These are phyloP conservation scores for Pandemis cinnamomeana DNA, from an alignment of 2,888 invertebrate genomes.

Conservation along the genomic window DNA sequence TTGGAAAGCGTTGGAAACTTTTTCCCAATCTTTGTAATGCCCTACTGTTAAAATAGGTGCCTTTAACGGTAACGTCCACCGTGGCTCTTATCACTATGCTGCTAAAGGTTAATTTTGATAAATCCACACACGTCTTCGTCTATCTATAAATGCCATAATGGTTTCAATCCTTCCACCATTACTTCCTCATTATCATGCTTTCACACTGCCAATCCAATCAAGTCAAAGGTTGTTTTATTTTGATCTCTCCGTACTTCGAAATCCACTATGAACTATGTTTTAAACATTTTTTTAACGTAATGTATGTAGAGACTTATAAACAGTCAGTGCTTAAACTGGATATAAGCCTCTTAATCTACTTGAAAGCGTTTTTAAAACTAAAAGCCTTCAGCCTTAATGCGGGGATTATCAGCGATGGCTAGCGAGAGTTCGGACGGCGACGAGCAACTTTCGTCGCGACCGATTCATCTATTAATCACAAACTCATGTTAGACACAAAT, in stretches of 20 bases:
- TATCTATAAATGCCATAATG: no score
- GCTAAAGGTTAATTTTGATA: no score
- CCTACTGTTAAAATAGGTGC: no score
- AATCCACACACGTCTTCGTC: no score
- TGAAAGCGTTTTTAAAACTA: conserved; percentile 33
- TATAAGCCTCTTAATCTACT: conserved; percentile 22
- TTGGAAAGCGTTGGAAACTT: no score
- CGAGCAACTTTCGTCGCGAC: conserved; percentile 19
- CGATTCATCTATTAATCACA: conserved; percentile 38
- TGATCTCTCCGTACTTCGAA: neutral
- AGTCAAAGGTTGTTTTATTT: neutral
- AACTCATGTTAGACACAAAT: conserved; percentile 34
- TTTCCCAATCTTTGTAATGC: no score
- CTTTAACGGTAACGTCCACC: no score
- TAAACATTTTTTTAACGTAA: neutral
- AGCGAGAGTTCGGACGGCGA: neutral
- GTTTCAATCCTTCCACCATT: neutral
- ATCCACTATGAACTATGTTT: neutral
- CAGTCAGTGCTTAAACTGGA: conserved; percentile 11
- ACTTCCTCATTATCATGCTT: neutral
- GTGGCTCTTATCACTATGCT: no score
- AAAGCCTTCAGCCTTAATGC: conserved; percentile 25
- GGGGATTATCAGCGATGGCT: conserved; percentile 27
- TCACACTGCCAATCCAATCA: neutral
- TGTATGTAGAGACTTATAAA: neutral